phyloP scores from a whole-genome alignment of 2,888 invertebrate genomes.

The Drosophila ezoana region DNA sequence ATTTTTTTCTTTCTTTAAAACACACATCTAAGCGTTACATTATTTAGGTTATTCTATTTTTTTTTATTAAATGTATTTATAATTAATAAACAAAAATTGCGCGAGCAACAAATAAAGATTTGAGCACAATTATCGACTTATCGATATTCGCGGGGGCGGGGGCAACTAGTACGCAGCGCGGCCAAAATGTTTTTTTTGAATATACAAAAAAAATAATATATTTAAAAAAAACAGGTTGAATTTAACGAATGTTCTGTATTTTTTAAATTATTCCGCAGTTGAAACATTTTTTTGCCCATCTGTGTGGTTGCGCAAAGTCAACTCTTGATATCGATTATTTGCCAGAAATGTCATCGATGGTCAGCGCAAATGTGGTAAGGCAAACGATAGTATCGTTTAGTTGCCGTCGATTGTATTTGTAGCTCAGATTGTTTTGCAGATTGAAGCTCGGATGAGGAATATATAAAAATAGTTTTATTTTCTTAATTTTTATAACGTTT shows the following conservation, averaged over 20 bases:
- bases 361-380: background rate
- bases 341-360: constrained; percentile 18
- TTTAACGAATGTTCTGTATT: no score
- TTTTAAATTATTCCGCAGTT: no score
- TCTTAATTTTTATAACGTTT: constrained; percentile 57
- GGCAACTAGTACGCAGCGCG: background rate
- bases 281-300: no score
- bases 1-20: constrained; percentile 63
- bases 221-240: no score
- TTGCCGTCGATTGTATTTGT: constrained; percentile 50
- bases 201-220: no score
- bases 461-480: constrained; percentile 52
- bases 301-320: background rate
- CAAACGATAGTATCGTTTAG: constrained; percentile 40
- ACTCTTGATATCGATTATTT: constrained; percentile 25
- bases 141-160: background rate
- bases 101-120: constrained; percentile 67
- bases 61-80: constrained; percentile 82
- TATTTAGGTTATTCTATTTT: constrained; percentile 67
- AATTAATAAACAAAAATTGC: constrained; percentile 74
- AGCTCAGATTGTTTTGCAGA: constrained; percentile 63
- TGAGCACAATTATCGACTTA: constrained; percentile 57
- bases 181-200: no score
- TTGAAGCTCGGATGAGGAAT: constrained; percentile 74
- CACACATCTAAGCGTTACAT: constrained; percentile 78